A percentile compares a stretch with the other conserved stretches of the same genome.
Conservation (phyloP, 2,113 vertebrate species). For the Myotis davidii region DNA sequence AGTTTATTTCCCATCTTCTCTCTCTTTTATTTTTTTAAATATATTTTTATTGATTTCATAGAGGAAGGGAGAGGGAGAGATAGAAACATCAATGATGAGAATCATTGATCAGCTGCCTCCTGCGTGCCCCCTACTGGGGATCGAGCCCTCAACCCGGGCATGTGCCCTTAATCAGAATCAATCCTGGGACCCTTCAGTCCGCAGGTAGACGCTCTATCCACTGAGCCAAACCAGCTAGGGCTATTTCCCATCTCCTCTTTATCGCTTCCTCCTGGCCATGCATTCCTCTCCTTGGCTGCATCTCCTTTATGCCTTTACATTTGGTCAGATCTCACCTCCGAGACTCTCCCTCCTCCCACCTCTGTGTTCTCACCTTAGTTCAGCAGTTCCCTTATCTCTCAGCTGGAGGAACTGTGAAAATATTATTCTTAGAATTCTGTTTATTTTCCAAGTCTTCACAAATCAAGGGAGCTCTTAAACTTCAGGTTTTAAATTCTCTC, state of each 20-base stretch:
- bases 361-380: neutral
- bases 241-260: neutral
- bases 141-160: no score
- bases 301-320: neutral
- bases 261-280: accelerated
- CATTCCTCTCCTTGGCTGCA: neutral
- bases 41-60: no score
- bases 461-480: neutral
- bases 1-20: no score
- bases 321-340: neutral
- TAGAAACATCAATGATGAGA: no score
- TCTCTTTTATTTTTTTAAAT: no score
- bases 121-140: no score
- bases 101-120: no score
- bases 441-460: conserved; percentile 34
- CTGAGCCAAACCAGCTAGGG: no score
- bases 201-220: no score
- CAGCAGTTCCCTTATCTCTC: neutral
- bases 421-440: conserved; percentile 56
- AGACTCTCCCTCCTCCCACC: neutral
- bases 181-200: no score
- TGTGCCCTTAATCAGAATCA: no score
- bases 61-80: no score
- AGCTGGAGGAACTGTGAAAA: neutral
- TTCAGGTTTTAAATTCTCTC: neutral